Conservation (phyloP, 2,797 vertebrate species). For the Tragelaphus eurycerus region DNA sequence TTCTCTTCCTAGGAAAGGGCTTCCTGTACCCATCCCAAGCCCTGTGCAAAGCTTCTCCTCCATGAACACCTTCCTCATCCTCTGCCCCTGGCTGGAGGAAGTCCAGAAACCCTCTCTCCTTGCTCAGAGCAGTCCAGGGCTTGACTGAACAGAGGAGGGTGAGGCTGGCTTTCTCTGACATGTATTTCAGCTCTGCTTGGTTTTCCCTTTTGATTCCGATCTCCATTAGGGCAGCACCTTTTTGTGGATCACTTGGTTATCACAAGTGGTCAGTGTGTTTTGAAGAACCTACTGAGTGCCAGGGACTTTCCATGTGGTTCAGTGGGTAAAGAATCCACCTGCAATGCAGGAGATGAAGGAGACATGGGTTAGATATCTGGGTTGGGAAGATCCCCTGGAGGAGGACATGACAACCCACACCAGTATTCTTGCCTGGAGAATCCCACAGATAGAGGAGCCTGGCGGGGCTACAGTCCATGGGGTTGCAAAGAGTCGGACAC, state of each 20-base stretch:
- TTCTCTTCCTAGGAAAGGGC: not conserved
- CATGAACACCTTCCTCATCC: not conserved
- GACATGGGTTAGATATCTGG: not conserved
- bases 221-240: not conserved
- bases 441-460: not conserved
- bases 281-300: not conserved
- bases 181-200: not conserved
- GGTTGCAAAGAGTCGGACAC: not conserved
- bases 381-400: not conserved
- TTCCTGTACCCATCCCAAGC: not conserved
- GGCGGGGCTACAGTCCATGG: fast-evolving
- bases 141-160: not conserved
- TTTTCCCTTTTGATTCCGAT: not conserved
- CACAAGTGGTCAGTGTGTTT: not conserved
- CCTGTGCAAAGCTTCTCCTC: not conserved
- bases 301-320: not conserved
- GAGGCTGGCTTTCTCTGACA: not conserved
- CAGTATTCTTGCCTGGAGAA: not conserved
- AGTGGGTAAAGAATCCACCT: not conserved
- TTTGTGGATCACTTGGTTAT: not conserved
- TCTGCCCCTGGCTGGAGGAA: not conserved
- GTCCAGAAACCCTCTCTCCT: not conserved
- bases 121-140: not conserved
- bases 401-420: not conserved
- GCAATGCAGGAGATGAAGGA: not conserved